Conservation (phyloP, 2,797 vertebrate species). For the Nannoperca australis region DNA sequence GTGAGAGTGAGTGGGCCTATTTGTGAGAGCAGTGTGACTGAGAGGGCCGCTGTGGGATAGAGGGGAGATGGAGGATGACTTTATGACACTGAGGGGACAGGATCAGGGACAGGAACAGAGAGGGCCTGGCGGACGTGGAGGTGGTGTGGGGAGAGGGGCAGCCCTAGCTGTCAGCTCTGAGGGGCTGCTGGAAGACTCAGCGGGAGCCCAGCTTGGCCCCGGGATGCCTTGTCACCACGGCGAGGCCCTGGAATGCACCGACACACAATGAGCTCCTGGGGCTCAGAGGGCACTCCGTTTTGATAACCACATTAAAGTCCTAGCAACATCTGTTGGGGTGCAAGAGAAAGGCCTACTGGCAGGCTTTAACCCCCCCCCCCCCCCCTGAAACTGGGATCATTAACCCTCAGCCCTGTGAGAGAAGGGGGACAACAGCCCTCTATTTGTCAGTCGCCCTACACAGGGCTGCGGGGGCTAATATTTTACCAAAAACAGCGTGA, state of each 20-base stretch:
- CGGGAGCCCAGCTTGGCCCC: slow-evolving; percentile 84
- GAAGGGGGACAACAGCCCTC: slow-evolving; percentile 93
- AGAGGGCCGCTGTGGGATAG: slow-evolving; percentile 74
- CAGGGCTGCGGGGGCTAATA: slow-evolving; percentile 88
- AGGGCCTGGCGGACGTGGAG: slow-evolving; percentile 63
- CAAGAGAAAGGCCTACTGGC: slow-evolving; percentile 93
- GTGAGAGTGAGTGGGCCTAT: slow-evolving; percentile 59
- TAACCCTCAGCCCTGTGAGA: slow-evolving; percentile 91
- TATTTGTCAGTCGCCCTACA: slow-evolving; percentile 92
- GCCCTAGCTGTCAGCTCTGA: slow-evolving; percentile 84
- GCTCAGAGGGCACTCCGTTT: slow-evolving; percentile 93
- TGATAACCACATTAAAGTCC: slow-evolving; percentile 99
- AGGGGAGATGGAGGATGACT: slow-evolving; percentile 79
- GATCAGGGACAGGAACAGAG: slow-evolving; percentile 64
- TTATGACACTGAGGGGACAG: slow-evolving; percentile 79
- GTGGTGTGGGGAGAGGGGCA: slow-evolving; percentile 68
- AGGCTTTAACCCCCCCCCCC: slow-evolving; percentile 92
- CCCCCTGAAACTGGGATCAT: slow-evolving; percentile 91
- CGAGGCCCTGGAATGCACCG: slow-evolving; percentile 89
- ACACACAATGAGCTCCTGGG: slow-evolving; percentile 90
- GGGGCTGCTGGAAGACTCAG: slow-evolving; percentile 86
- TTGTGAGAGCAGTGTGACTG: slow-evolving; percentile 67
- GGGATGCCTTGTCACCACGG: slow-evolving; percentile 93
- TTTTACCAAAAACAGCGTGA: slow-evolving; percentile 95
- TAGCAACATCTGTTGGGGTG: slow-evolving; percentile 96